Evolutionary conservation across 2,888 invertebrate genomes (phyloP), one percentile per base, ranked within the genome.

Genomic region (Sminthurinus aureus): DNA sequence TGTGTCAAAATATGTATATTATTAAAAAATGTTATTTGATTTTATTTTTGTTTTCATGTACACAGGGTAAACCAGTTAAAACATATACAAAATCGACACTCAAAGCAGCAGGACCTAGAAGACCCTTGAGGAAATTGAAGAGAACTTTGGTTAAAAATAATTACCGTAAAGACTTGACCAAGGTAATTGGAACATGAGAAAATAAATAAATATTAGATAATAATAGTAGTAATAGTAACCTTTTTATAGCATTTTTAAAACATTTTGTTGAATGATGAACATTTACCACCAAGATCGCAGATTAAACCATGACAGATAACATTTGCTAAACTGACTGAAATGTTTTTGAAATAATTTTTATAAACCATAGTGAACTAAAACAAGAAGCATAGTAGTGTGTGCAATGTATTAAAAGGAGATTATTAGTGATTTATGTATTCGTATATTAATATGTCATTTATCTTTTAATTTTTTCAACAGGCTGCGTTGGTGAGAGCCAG

Each of bases 401-500:
- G n/a, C n/a, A n/a, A n/a, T n/a, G n/a, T n/a, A n/a, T n/a, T n/a
- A n/a, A n/a, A n/a, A n/a, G n/a, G n/a, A n/a, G n/a, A n/a, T n/a
- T n/a, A n/a, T n/a, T n/a, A n/a, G n/a, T n/a, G n/a, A n/a, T n/a
- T n/a, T n/a, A n/a, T n/a, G n/a, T n/a, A n/a, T n/a, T n/a, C n/a
- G n/a, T n/a, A n/a, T n/a, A n/a, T n/a, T n/a, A n/a, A n/a, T n/a
- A n/a, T n/a, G n/a, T n/a, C n/a, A n/a, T n/a, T n/a, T n/a, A n/a
- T n/a, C n/a, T n/a, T n/a, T n/a, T n/a, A n/a, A n/a, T n/a, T 79
- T 83, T 85, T 86, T 79, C 91, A 92, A 79, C 92, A 97, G 95
- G 95, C 94, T 90, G 97, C 98, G 81, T 92, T 98, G 83, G 94
- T 98, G 85, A 94, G 96, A 90, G 98, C 98, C 81, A 97, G 97